Conservation (phyloP, 2,113 vertebrate genomes). For the Apodemus sylvaticus region DNA sequence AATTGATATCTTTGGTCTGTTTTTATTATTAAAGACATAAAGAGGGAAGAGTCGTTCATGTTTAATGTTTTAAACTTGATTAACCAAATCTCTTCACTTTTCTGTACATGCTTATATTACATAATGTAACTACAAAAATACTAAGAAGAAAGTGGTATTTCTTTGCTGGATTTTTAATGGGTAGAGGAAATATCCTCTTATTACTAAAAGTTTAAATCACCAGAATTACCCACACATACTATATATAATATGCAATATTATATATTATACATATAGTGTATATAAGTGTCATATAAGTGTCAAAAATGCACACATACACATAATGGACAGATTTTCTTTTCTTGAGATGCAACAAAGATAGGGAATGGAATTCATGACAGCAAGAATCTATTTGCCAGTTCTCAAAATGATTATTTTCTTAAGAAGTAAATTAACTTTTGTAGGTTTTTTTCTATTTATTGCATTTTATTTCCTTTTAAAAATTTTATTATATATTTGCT, state of each 20-base stretch:
- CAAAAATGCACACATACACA: not conserved
- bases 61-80: slow-evolving; percentile 61
- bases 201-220: not conserved
- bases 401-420: not conserved
- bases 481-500: too few relatives aligned
- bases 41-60: slow-evolving; percentile 1
- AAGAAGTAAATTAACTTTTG: not conserved
- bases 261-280: too few relatives aligned
- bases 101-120: not conserved
- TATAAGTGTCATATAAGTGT: not conserved
- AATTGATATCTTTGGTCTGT: slow-evolving; percentile 31
- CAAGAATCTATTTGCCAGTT: slow-evolving; percentile 6
- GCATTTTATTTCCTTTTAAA: too few relatives aligned
- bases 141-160: not conserved
- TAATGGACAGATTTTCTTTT: slow-evolving; percentile 28
- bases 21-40: slow-evolving; percentile 59
- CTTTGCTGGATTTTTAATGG: not conserved
- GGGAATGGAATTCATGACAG: not conserved
- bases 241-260: too few relatives aligned
- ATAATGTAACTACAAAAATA: not conserved
- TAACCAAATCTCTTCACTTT: slow-evolving; percentile 41
- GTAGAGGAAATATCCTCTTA: not conserved
- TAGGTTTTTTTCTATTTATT: too few relatives aligned
- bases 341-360: not conserved
- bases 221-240: not conserved